A percentile compares a stretch with the other conserved stretches of the same genome.
These are phyloP conservation scores for Myotis planiceps DNA, from an alignment of 2,797 vertebrate genomes.

Conservation along the genomic window DNA sequence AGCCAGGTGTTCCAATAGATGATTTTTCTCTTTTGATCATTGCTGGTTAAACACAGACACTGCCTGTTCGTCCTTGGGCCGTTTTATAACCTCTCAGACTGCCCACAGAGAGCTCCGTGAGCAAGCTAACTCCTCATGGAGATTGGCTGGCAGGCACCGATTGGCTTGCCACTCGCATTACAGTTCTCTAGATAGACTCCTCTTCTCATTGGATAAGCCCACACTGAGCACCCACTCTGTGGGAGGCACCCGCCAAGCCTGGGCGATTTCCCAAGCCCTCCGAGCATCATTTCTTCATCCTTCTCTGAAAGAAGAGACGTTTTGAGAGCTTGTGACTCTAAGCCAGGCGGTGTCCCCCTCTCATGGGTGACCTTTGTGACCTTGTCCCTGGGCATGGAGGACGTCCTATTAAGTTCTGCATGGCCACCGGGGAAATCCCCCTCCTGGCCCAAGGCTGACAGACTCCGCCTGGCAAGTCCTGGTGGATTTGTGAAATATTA, in stretches of 20 bases:
- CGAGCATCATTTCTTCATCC: not conserved
- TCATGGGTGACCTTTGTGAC: not conserved
- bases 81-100: not conserved
- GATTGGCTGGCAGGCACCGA: not conserved
- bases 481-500: constrained; percentile 62
- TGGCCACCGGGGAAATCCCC: constrained; percentile 13
- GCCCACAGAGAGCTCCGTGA: not conserved
- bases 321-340: not conserved
- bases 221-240: not conserved
- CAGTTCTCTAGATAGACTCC: not conserved
- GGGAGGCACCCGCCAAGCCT: not conserved
- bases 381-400: not conserved
- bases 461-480: constrained; percentile 47
- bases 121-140: not conserved
- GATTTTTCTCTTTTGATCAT: not conserved
- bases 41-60: not conserved
- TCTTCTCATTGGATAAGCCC: not conserved
- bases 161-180: not conserved
- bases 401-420: not conserved
- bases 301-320: not conserved
- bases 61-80: not conserved
- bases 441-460: constrained; percentile 55
- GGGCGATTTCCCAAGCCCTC: not conserved
- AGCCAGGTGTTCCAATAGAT: not conserved
- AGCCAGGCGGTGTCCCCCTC: not conserved